These are phyloP conservation scores for Stegodyphus dumicola DNA, from an alignment of 1,140 invertebrate species.

Conservation along the genomic window DNA sequence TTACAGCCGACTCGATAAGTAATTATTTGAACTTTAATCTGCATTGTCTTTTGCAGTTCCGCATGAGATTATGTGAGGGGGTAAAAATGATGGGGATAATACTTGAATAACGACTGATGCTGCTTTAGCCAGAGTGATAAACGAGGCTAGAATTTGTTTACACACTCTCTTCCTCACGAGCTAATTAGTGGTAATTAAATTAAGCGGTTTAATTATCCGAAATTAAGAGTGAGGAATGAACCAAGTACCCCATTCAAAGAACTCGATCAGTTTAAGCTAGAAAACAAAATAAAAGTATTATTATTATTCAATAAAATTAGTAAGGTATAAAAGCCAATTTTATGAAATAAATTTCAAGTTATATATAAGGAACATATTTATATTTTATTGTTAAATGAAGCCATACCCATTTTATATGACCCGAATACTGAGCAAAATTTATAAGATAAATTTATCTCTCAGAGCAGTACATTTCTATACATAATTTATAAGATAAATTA, in stretches of 20 bases:
- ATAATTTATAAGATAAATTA: no score
- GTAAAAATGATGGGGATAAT: conserved; percentile 26
- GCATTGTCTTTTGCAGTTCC: conserved; percentile 24
- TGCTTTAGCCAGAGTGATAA: conserved; percentile 17
- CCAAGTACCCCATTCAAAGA: background rate
- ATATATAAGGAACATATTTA: no score
- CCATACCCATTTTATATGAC: no score
- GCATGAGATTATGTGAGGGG: background rate
- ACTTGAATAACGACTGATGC: conserved; percentile 17
- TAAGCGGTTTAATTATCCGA: conserved; percentile 50
- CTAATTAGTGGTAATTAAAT: conserved; percentile 55
- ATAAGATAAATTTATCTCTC: no score
- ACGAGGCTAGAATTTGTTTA: conserved; percentile 44
- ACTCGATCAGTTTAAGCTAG: background rate
- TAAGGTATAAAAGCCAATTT: no score
- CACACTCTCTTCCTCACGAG: conserved; percentile 23
- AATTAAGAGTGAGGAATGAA: conserved; percentile 46
- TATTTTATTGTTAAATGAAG: no score
- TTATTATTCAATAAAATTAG: no score
- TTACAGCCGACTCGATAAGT: conserved; percentile 20
- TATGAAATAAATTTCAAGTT: no score
- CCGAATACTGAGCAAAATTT: no score
- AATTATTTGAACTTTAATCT: conserved; percentile 18
- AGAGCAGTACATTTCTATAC: no score
- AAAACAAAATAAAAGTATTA: background rate